phyloP scores from a whole-genome alignment of 2,797 vertebrate species.

The Clarias pachynema region DNA sequence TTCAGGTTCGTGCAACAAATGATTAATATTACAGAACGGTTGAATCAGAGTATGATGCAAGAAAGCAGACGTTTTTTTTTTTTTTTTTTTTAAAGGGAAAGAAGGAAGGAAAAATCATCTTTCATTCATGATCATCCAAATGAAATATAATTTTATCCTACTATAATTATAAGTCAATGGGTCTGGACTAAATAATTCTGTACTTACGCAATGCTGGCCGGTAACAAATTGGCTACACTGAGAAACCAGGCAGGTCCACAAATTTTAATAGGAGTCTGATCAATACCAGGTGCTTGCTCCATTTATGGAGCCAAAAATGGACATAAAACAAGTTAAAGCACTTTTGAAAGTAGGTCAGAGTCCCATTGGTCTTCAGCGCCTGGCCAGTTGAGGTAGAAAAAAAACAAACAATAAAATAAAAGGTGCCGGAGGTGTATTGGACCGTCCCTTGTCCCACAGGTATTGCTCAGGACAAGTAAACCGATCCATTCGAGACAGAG shows the following conservation, averaged over 20 bases:
- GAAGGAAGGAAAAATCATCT: neutral
- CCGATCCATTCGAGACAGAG: constrained; percentile 26
- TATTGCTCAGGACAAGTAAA: constrained; percentile 34
- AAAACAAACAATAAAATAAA: neutral
- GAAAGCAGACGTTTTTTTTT: too few species aligned
- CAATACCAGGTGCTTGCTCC: constrained; percentile 57
- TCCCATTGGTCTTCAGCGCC: constrained; percentile 9
- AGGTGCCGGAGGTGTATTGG: neutral
- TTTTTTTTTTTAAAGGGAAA: too few species aligned
- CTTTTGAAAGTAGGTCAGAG: constrained; percentile 51
- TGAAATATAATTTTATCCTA: neutral
- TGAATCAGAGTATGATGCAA: neutral
- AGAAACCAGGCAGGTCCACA: constrained; percentile 38
- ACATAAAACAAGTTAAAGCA: constrained; percentile 47
- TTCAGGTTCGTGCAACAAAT: neutral
- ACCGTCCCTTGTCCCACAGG: constrained; percentile 20
- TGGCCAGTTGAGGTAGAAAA: neutral
- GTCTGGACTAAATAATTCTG: neutral
- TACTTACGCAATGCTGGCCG: neutral
- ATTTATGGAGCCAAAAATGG: constrained; percentile 46
- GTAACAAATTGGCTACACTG: constrained; percentile 4
- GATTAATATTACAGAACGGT: constrained; percentile 1
- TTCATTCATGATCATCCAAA: constrained; percentile 1
- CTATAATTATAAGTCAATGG: neutral
- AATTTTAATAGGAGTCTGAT: constrained; percentile 43